Evolutionary conservation across 1,140 invertebrate genomes (phyloP).

Genomic region (Lerema accius): DNA sequence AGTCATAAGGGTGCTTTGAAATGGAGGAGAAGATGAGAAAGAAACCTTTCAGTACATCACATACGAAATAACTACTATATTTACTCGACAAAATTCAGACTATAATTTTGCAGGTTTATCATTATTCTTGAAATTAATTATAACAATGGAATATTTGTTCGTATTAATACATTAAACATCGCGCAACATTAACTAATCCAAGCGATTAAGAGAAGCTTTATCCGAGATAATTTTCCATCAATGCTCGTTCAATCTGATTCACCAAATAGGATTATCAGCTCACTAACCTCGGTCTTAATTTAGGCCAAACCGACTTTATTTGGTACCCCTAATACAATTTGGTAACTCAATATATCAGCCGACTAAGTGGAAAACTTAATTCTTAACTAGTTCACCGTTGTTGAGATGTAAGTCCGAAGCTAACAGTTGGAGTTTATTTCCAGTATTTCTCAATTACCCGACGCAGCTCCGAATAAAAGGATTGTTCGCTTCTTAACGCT

Average conservation of each 20-base stretch:
- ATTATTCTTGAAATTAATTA: too few species aligned
- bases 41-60: too few species aligned
- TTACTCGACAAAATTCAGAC: too few species aligned
- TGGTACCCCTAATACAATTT: neutral
- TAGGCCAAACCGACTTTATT: neutral
- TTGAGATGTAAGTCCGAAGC: neutral
- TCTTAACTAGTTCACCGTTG: neutral
- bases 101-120: too few species aligned
- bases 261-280: neutral
- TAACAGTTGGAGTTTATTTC: neutral
- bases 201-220: neutral
- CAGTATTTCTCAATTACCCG: conserved; percentile 4
- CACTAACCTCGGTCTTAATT: neutral
- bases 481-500: neutral
- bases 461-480: neutral
- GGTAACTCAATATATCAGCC: neutral
- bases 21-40: too few species aligned
- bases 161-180: too few species aligned
- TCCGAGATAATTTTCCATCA: neutral
- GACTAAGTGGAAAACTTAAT: neutral
- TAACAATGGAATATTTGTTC: too few species aligned
- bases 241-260: neutral
- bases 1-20: too few species aligned
- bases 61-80: too few species aligned
- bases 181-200: too few species aligned